Evolutionary conservation across 2,113 vertebrate genomes (phyloP), one percentile per base, ranked within the genome.

Genomic region (Ginglymostoma cirratum): DNA sequence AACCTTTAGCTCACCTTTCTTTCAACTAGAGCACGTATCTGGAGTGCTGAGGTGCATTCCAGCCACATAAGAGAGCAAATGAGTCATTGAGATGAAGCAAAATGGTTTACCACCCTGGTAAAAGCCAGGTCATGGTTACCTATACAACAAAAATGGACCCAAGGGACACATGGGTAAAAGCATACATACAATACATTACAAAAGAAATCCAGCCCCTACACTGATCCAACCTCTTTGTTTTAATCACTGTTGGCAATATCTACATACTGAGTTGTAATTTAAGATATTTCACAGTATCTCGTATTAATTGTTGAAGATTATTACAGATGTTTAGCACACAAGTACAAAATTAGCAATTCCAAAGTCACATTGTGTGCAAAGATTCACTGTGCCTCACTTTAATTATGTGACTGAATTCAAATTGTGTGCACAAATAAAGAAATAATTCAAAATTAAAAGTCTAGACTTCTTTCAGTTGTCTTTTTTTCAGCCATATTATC

Each of bases 401-500:
- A 52, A 87, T 87, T 3, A 52, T 52, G 48, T 61, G 52, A 61
- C 34, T 89, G 27, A 89, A 55, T n/a, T n/a, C 34, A 42, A 38
- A 17, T 48, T 38, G 2, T 21, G 70, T 70, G 38, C 67, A 45
- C 23, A 38, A 48, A 70, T 0, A 6, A 15, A 45, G 8, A 69
- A 27, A 27, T 70, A 72, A 95, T 95, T 48, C 30, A 65, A 92
- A 66, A 38, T 92, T 92, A 92, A 90, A 52, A 92, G 87, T 90
- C 12, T 7, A 15, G 55, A 90, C 55, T 66, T 89, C 34, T 61
- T 92, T 61, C 30, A 38, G 15, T 92, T 83, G 38, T 38, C 34
- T 38, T 42, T 83, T 61, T 8, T 90, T 90, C 27, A 48, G 27
- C 52, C 78, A 38, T 83, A 83, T 15, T 7, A 8, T 87, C 45